phyloP scores from a whole-genome alignment of 2,797 vertebrate species.

The Salarias fasciatus region DNA sequence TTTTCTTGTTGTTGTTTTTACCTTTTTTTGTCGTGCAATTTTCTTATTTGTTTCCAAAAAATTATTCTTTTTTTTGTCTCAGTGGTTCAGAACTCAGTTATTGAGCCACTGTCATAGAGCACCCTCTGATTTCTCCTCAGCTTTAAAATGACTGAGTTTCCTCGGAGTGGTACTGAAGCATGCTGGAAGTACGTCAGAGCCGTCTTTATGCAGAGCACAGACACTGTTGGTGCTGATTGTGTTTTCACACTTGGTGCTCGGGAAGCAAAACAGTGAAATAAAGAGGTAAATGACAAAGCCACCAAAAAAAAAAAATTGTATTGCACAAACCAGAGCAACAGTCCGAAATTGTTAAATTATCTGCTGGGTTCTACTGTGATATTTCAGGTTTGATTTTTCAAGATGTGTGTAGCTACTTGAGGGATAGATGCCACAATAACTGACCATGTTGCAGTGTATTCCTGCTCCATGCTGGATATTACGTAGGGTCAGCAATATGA shows the following conservation, averaged over 20 bases:
- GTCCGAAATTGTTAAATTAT: too few relatives aligned
- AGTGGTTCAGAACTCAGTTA: not conserved
- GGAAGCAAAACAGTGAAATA: not conserved
- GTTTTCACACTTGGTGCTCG: slow-evolving; percentile 6
- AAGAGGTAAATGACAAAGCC: not conserved
- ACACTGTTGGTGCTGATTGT: not conserved
- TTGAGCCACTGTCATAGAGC: not conserved
- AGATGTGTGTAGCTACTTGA: slow-evolving; percentile 6
- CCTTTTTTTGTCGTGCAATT: too few relatives aligned
- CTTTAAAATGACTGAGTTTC: slow-evolving; percentile 15
- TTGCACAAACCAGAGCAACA: not conserved
- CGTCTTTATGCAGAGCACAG: not conserved
- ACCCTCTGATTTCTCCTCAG: slow-evolving; percentile 1
- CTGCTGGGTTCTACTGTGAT: too few relatives aligned
- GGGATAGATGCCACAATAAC: not conserved
- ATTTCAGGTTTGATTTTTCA: slow-evolving; percentile 13
- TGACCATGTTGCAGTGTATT: slow-evolving; percentile 9
- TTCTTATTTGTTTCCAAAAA: not conserved
- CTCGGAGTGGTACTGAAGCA: not conserved
- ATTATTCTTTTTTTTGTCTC: not conserved
- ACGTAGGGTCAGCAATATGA: slow-evolving; percentile 55
- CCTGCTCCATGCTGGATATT: slow-evolving; percentile 25
- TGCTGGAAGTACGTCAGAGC: not conserved
- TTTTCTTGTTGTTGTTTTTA: not conserved
- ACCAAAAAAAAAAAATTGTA: not conserved